phyloP scores from a whole-genome alignment of 2,113 vertebrate species.

The Ursus arctos region DNA sequence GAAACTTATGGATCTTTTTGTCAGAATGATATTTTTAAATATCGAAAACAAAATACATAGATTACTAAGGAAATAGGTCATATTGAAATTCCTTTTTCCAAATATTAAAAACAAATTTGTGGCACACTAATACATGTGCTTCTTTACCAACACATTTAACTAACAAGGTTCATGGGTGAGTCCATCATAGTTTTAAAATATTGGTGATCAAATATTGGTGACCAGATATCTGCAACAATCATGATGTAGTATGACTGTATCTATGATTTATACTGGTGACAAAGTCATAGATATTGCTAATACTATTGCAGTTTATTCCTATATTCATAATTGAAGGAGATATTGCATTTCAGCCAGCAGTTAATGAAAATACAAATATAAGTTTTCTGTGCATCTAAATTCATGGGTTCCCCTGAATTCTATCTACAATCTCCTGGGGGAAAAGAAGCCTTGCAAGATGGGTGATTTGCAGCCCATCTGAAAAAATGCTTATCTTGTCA shows the following conservation, averaged over 20 bases:
- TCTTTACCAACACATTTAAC: not conserved
- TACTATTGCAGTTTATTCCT: not conserved
- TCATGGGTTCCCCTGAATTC: not conserved
- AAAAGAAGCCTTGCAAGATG: not conserved
- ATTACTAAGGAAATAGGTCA: not conserved
- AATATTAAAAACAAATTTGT: slow-evolving; percentile 50
- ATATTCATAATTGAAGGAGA: not conserved
- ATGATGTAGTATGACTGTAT: too few relatives aligned
- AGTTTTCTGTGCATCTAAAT: not conserved
- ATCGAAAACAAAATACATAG: not conserved
- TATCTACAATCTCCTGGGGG: not conserved
- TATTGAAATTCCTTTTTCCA: not conserved
- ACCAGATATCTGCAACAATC: not conserved
- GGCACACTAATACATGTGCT: not conserved
- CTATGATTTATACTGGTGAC: not conserved
- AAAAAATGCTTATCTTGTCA: not conserved
- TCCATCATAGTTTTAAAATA: not conserved
- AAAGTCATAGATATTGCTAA: not conserved
- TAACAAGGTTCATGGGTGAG: not conserved
- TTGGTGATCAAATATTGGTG: not conserved
- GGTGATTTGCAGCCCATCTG: not conserved
- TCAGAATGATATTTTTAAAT: slow-evolving; percentile 11
- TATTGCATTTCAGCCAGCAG: not conserved
- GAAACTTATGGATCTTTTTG: not conserved
- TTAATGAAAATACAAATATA: not conserved